Percentiles rank a stretch among this genome's conserved stretches.
Conservation (phyloP, 2,888 invertebrate species). For the Drosophila leonis region DNA sequence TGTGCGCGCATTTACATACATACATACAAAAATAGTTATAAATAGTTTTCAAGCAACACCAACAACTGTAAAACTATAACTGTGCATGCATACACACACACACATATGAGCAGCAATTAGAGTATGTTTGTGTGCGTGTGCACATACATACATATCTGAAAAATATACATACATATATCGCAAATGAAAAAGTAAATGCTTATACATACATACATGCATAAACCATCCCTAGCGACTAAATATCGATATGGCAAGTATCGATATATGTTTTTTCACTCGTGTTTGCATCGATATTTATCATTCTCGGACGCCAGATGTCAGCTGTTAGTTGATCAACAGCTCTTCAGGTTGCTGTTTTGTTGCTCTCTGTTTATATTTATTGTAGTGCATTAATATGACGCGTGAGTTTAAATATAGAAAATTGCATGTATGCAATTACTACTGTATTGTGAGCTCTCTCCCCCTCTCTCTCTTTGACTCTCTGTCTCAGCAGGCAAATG, state of each 20-base stretch:
- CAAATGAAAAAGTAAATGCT: not conserved
- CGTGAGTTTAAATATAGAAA: conserved; percentile 9
- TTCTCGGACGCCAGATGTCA: conserved; percentile 1
- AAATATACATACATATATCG: no score
- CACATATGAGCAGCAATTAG: not conserved
- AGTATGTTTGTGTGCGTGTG: not conserved
- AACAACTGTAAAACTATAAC: not conserved
- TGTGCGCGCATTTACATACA: no score
- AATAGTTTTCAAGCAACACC: not conserved
- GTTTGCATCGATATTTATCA: conserved; percentile 11
- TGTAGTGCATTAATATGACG: not conserved
- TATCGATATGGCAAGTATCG: conserved; percentile 1
- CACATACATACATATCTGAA: not conserved
- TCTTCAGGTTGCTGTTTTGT: not conserved
- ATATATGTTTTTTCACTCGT: not conserved
- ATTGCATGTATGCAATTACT: not conserved
- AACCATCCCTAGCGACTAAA: not conserved
- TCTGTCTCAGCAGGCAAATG: conserved; percentile 19
- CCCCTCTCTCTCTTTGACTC: not conserved
- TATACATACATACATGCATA: not conserved
- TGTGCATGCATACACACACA: not conserved
- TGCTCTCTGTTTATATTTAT: not conserved
- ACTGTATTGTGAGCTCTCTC: not conserved
- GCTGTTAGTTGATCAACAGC: conserved; percentile 4
- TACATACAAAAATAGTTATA: not conserved